phyloP scores from a whole-genome alignment of 2,888 invertebrate species.

The Melanostoma scalare region DNA sequence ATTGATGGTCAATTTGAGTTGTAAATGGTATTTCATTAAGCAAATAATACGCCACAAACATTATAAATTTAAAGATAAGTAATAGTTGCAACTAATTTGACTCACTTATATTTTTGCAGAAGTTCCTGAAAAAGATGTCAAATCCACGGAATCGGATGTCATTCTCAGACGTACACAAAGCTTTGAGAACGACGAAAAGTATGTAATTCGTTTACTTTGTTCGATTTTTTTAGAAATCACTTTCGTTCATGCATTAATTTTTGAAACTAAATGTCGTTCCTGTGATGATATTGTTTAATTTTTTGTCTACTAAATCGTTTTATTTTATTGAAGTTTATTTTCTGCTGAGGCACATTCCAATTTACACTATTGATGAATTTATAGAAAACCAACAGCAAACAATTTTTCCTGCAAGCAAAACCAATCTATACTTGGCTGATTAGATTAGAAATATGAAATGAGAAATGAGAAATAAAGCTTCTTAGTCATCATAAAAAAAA shows the following conservation, averaged over 20 bases:
- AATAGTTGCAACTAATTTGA: not conserved
- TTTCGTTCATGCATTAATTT: slow-evolving; percentile 69
- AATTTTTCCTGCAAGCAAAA: slow-evolving; percentile 54
- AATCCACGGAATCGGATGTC: slow-evolving; percentile 84
- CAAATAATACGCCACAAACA: too few relatives aligned
- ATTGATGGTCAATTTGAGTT: too few relatives aligned
- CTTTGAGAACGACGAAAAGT: slow-evolving; percentile 95
- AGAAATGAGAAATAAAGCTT: not conserved
- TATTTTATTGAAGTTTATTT: slow-evolving; percentile 31
- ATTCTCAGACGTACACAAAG: slow-evolving; percentile 92
- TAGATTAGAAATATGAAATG: slow-evolving; percentile 55
- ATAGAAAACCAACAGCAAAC: slow-evolving; percentile 11
- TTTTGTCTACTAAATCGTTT: slow-evolving; percentile 66
- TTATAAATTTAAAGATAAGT: too few relatives aligned
- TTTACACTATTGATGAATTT: slow-evolving; percentile 40
- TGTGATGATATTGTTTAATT: slow-evolving; percentile 57
- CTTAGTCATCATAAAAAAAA: slow-evolving; percentile 51
- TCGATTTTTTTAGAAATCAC: slow-evolving; percentile 28
- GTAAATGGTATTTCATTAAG: too few relatives aligned
- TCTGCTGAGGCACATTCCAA: slow-evolving; percentile 65
- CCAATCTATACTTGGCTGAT: slow-evolving; percentile 64
- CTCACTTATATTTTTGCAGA: slow-evolving; percentile 79
- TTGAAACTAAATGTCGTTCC: slow-evolving; percentile 52
- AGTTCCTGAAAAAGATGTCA: slow-evolving; percentile 84
- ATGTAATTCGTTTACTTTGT: slow-evolving; percentile 82